Evolutionary conservation across 2,797 vertebrate genomes (phyloP).

Genomic region (Triplophysa yarkandensis): DNA sequence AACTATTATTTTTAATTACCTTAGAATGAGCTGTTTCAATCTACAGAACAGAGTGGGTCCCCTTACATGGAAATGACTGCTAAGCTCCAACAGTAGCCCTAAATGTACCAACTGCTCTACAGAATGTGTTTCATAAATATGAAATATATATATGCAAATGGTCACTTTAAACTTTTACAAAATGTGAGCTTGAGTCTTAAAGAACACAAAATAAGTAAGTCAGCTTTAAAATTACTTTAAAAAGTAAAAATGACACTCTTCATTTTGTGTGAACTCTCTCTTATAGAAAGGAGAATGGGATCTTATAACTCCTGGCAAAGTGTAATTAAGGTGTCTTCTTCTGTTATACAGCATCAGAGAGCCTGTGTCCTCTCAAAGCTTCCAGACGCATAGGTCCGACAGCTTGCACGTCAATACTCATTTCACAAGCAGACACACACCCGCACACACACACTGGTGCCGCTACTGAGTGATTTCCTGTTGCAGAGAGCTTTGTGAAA

Average conservation of each 20-base stretch:
- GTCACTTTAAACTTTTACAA: slow-evolving; percentile 5
- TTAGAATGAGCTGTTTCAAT: too few species aligned
- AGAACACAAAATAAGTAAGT: too few species aligned
- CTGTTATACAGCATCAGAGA: slow-evolving; percentile 71
- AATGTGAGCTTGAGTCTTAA: slow-evolving; percentile 29
- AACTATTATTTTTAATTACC: too few species aligned
- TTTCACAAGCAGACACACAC: slow-evolving; percentile 65
- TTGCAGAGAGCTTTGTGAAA: slow-evolving; percentile 44
- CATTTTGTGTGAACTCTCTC: too few species aligned
- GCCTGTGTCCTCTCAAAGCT: slow-evolving; percentile 53
- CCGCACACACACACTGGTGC: slow-evolving; percentile 49
- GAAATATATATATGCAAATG: too few species aligned
- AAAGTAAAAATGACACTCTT: too few species aligned
- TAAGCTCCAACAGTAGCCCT: too few species aligned
- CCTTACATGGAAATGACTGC: too few species aligned
- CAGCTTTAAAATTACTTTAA: too few species aligned
- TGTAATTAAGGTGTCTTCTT: slow-evolving; percentile 79
- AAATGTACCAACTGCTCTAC: too few species aligned
- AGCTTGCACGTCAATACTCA: slow-evolving; percentile 72
- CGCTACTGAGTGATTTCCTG: slow-evolving; percentile 44
- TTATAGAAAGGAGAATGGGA: slow-evolving; percentile 59
- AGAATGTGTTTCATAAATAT: too few species aligned
- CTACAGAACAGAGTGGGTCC: too few species aligned
- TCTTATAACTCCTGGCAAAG: slow-evolving; percentile 71
- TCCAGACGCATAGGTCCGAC: slow-evolving; percentile 41